These are phyloP conservation scores for Aphelinus atriplicis DNA, from an alignment of 1,140 invertebrate genomes.

Conservation along the genomic window DNA sequence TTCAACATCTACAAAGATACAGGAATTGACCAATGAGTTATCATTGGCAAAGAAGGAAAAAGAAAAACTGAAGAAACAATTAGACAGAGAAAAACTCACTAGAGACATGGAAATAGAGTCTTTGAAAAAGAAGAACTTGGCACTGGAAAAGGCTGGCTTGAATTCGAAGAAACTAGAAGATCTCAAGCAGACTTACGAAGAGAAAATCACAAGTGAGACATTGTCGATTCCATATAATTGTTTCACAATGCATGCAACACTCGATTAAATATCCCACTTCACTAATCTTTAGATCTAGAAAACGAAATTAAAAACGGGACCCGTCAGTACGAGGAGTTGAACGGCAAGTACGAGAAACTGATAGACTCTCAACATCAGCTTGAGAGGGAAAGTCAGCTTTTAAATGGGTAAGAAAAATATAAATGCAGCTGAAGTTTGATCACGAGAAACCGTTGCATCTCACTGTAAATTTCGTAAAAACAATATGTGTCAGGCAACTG, in stretches of 20 bases:
- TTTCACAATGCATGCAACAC: background rate
- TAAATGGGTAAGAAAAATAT: conserved; percentile 64
- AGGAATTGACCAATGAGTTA: conserved; percentile 65
- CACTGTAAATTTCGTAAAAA: no score
- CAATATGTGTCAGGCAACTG: conserved; percentile 44
- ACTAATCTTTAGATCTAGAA: conserved; percentile 71
- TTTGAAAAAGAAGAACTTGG: conserved; percentile 73
- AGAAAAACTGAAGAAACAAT: conserved; percentile 69
- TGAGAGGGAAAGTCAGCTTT: conserved; percentile 79
- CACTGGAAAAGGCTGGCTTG: conserved; percentile 70
- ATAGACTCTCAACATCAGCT: conserved; percentile 82
- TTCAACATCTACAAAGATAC: conserved; percentile 60
- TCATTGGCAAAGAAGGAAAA: conserved; percentile 69
- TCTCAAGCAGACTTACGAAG: conserved; percentile 74
- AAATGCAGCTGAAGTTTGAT: background rate
- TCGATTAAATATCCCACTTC: no score
- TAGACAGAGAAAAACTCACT: conserved; percentile 53
- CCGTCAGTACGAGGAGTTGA: conserved; percentile 82
- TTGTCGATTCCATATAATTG: background rate
- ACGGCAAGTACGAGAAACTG: conserved; percentile 82
- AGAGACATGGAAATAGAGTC: conserved; percentile 73
- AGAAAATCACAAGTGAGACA: conserved; percentile 72
- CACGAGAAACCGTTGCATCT: background rate
- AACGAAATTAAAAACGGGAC: conserved; percentile 72
- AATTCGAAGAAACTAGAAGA: conserved; percentile 74